Evolutionary conservation across 2,888 invertebrate species (phyloP).

Genomic region (Pachydiplax longipennis): DNA sequence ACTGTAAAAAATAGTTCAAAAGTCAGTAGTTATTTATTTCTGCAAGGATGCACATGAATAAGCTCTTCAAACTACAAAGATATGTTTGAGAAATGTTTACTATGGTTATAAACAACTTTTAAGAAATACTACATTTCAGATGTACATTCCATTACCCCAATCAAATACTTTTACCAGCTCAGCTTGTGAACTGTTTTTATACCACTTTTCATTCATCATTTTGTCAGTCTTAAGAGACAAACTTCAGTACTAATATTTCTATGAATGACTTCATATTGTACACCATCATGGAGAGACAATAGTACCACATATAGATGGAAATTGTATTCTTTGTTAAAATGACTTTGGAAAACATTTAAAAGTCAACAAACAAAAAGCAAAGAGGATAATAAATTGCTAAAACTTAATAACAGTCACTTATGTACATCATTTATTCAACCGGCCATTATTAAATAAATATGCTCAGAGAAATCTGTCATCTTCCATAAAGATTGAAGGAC

Average conservation of each 20-base stretch:
- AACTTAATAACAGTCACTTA: background rate
- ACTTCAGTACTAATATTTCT: background rate
- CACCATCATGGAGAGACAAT: too few relatives aligned
- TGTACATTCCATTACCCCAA: background rate
- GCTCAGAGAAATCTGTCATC: background rate
- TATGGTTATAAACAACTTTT: background rate
- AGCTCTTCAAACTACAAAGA: slow-evolving; percentile 7
- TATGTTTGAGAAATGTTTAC: slow-evolving; percentile 19
- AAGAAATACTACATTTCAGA: background rate
- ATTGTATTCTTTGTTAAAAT: background rate
- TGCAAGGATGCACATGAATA: background rate
- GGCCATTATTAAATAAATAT: background rate
- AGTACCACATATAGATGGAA: too few relatives aligned
- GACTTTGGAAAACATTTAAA: background rate
- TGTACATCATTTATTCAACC: background rate
- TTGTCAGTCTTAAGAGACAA: background rate
- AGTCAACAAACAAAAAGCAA: background rate
- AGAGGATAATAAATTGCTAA: background rate
- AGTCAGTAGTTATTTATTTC: background rate
- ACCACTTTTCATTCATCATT: background rate
- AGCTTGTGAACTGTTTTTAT: background rate
- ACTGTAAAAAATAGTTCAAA: background rate
- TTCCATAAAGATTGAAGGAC: background rate
- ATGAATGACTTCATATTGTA: too few relatives aligned
- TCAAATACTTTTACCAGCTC: background rate